Evolutionary conservation across 1,140 invertebrate genomes (phyloP).

Genomic region (Medauroidea extradentata): DNA sequence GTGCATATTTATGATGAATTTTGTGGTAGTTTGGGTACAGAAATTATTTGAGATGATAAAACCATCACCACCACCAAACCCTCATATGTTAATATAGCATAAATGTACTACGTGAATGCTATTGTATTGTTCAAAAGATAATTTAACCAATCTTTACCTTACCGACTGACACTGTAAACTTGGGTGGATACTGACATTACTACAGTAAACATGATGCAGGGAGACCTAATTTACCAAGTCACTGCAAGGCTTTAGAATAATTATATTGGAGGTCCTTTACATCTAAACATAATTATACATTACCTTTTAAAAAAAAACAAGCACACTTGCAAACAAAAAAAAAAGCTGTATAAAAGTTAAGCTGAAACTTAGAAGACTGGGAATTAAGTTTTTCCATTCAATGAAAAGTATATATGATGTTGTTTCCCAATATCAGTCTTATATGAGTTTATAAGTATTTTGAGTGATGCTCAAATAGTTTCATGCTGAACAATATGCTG

Average conservation of each 20-base stretch:
- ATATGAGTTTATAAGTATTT: constrained; percentile 9
- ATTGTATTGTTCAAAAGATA: no score
- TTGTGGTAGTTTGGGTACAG: no score
- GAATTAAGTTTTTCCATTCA: constrained; percentile 14
- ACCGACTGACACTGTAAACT: constrained; percentile 19
- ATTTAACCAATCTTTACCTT: neutral
- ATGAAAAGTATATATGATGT: constrained; percentile 8
- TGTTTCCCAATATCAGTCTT: constrained; percentile 11
- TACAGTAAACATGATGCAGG: constrained; percentile 12
- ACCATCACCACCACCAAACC: no score
- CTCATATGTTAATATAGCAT: no score
- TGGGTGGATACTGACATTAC: constrained; percentile 17
- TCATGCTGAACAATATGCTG: no score
- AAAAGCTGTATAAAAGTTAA: constrained; percentile 1
- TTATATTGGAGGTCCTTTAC: no score
- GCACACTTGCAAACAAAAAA: constrained; percentile 15
- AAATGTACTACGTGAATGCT: no score
- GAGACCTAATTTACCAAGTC: no score
- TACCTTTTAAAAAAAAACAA: neutral
- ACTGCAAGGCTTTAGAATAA: no score
- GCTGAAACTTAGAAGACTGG: constrained; percentile 18
- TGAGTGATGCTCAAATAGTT: constrained; percentile 12
- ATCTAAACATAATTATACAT: no score
- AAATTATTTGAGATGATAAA: no score
- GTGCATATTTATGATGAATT: no score